Conservation (phyloP, 2,888 invertebrate species). For the Ferdinandea cuprea region DNA sequence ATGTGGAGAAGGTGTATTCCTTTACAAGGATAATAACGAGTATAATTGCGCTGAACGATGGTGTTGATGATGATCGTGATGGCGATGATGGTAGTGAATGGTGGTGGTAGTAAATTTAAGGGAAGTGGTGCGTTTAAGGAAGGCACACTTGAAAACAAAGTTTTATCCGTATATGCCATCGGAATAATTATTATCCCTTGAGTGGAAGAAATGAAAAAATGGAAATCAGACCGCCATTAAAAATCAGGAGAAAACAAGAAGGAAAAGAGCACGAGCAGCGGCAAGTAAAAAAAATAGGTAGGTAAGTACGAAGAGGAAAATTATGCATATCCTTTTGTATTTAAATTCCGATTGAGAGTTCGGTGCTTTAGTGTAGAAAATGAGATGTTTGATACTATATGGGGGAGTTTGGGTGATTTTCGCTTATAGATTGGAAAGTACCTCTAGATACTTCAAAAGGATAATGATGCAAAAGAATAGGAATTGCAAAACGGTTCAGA, state of each 20-base stretch:
- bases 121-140: slow-evolving; percentile 58
- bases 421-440: too few relatives aligned
- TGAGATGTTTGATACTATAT: not conserved
- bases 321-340: slow-evolving; percentile 62
- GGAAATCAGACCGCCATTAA: slow-evolving; percentile 75
- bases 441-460: not conserved
- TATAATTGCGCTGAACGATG: slow-evolving; percentile 64
- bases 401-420: not conserved
- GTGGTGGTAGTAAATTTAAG: slow-evolving; percentile 4
- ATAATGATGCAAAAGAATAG: slow-evolving; percentile 14
- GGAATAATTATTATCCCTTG: slow-evolving; percentile 68
- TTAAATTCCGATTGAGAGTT: slow-evolving; percentile 18
- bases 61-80: slow-evolving; percentile 33
- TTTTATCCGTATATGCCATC: slow-evolving; percentile 8
- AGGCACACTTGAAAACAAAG: slow-evolving; percentile 9
- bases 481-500: slow-evolving; percentile 2
- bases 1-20: not conserved
- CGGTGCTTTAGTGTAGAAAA: not conserved
- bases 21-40: slow-evolving; percentile 49
- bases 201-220: slow-evolving; percentile 70
- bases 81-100: slow-evolving; percentile 11
- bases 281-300: slow-evolving; percentile 23
- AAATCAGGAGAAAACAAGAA: slow-evolving; percentile 65
- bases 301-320: slow-evolving; percentile 53
- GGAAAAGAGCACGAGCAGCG: slow-evolving; percentile 51